These are phyloP conservation scores for Uria lomvia DNA, from an alignment of 2,113 vertebrate species.

Conservation along the genomic window DNA sequence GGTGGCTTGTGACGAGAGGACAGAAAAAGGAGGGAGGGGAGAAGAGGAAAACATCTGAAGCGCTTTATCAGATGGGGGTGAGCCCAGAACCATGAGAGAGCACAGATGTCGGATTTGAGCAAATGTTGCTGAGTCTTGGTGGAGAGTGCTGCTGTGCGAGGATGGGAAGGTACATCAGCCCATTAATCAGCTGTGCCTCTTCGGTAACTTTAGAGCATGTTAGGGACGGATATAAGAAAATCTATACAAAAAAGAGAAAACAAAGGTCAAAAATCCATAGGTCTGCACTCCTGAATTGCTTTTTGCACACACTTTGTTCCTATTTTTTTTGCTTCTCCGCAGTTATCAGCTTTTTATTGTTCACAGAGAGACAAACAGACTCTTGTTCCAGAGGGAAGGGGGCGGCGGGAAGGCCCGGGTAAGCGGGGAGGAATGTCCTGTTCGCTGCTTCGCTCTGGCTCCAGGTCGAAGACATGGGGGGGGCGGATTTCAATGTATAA, in stretches of 20 bases:
- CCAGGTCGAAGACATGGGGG: background rate
- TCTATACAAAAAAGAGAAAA: background rate
- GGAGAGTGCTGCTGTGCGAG: background rate
- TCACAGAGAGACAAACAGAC: background rate
- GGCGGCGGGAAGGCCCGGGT: background rate
- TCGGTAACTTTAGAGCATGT: background rate
- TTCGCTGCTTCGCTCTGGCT: background rate
- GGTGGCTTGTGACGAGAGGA: background rate
- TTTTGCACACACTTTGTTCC: background rate
- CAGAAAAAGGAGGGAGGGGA: background rate
- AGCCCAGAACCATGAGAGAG: background rate
- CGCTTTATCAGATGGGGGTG: background rate
- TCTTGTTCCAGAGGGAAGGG: background rate
- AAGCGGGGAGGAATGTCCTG: background rate
- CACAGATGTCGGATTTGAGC: background rate
- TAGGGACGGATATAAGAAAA: background rate
- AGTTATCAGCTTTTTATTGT: slow-evolving; percentile 5
- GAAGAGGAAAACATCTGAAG: background rate
- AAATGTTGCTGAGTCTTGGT: background rate
- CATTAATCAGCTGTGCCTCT: background rate
- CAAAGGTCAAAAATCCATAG: background rate
- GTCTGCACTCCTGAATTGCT: background rate
- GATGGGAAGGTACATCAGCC: background rate
- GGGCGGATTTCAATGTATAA: background rate
- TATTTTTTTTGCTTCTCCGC: background rate